Evolutionary conservation across 2,113 vertebrate species (phyloP).

Genomic region (Siniperca chuatsi): DNA sequence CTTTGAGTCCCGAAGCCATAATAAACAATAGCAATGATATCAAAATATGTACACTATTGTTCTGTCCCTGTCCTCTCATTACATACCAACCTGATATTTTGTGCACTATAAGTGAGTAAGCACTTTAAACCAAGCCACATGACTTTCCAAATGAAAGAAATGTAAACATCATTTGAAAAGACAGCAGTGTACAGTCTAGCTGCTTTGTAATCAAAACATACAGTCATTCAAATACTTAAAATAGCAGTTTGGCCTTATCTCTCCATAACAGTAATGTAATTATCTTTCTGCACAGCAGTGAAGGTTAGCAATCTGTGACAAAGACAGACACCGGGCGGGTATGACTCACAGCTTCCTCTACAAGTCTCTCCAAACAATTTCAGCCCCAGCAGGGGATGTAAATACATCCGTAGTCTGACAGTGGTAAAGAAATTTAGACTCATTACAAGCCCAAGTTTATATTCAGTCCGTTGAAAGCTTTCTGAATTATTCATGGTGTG

Average conservation of each 20-base stretch:
- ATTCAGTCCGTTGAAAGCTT: slow-evolving; percentile 69
- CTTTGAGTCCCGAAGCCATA: not conserved
- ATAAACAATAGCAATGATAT: slow-evolving; percentile 24
- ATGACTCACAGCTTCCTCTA: slow-evolving; percentile 77
- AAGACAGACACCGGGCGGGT: slow-evolving; percentile 65
- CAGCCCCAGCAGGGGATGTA: slow-evolving; percentile 71
- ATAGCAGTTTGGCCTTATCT: slow-evolving; percentile 69
- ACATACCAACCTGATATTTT: slow-evolving; percentile 27
- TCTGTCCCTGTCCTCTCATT: slow-evolving; percentile 7
- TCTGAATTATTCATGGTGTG: slow-evolving; percentile 77
- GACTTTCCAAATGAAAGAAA: slow-evolving; percentile 40
- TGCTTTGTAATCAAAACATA: slow-evolving; percentile 66
- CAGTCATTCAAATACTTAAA: slow-evolving; percentile 67
- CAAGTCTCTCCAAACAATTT: slow-evolving; percentile 72
- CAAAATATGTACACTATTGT: slow-evolving; percentile 19
- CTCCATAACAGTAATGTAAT: slow-evolving; percentile 73
- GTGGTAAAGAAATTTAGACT: slow-evolving; percentile 72
- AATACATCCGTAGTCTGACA: slow-evolving; percentile 71
- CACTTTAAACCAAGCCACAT: slow-evolving; percentile 36
- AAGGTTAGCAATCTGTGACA: slow-evolving; percentile 78
- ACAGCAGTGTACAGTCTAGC: slow-evolving; percentile 47
- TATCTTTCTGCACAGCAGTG: slow-evolving; percentile 71
- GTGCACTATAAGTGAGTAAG: slow-evolving; percentile 6
- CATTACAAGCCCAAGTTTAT: slow-evolving; percentile 74
- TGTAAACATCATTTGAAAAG: slow-evolving; percentile 55